Evolutionary conservation across 2,113 vertebrate genomes (phyloP).

Genomic region (Megaceryle maxima): DNA sequence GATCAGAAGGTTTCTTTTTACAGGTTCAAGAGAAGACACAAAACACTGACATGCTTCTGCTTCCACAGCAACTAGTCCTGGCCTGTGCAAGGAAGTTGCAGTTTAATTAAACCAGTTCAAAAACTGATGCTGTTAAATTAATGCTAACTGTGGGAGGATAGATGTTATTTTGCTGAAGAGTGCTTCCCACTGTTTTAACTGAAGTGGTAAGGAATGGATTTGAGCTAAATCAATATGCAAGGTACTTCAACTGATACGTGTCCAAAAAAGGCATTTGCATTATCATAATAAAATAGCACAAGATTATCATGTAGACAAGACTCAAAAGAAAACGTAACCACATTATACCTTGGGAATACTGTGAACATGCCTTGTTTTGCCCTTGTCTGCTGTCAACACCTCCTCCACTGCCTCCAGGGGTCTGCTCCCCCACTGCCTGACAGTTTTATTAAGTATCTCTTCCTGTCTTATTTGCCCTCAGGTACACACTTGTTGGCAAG

Average conservation of each 20-base stretch:
- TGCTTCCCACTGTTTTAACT: not conserved
- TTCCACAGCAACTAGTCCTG: not conserved
- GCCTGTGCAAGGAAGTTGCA: constrained; percentile 28
- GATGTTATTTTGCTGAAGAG: not conserved
- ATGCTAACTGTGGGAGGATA: constrained; percentile 24
- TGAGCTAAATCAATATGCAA: constrained; percentile 25
- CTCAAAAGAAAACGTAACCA: not conserved
- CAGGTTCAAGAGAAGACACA: not conserved
- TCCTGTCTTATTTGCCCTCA: constrained; percentile 7
- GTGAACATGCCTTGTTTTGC: constrained; percentile 29
- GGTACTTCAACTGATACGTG: not conserved
- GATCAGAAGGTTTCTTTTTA: not conserved
- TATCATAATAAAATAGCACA: not conserved
- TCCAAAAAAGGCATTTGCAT: constrained; percentile 40
- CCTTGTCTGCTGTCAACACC: constrained; percentile 5
- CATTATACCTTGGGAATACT: not conserved
- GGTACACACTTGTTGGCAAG: constrained; percentile 4
- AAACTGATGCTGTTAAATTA: not conserved
- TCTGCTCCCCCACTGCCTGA: not conserved
- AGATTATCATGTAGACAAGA: constrained; percentile 23
- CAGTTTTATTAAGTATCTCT: not conserved
- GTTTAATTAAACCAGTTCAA: constrained; percentile 42
- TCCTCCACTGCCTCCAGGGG: constrained; percentile 23
- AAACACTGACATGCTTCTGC: not conserved
- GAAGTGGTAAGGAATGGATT: not conserved